phyloP scores from a whole-genome alignment of 2,113 vertebrate species.

The Phocoena sinus region DNA sequence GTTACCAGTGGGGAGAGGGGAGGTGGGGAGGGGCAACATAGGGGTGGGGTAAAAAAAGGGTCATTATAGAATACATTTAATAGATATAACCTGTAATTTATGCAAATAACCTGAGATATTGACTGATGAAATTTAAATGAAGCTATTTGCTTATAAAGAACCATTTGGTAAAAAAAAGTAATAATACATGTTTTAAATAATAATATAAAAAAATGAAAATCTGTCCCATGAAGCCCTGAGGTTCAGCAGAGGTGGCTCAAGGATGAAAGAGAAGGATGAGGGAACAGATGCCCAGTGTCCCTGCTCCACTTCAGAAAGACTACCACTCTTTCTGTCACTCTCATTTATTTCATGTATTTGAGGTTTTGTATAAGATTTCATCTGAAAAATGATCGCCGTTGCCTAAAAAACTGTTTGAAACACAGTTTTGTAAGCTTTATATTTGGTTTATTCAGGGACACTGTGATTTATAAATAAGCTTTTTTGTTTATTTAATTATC shows the following conservation, averaged over 20 bases:
- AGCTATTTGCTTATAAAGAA: conserved; percentile 35
- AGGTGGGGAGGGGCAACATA: neutral
- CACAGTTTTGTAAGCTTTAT: neutral
- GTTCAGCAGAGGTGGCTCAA: neutral
- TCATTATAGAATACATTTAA: neutral
- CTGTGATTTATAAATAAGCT: conserved; percentile 46
- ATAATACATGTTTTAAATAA: neutral
- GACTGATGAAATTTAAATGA: conserved; percentile 29
- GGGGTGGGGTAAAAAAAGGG: neutral
- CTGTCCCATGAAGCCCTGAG: neutral
- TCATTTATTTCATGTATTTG: neutral
- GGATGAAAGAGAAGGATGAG: neutral
- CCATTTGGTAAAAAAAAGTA: neutral
- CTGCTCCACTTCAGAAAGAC: neutral
- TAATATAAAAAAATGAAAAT: neutral
- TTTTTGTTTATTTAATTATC: conserved; percentile 58
- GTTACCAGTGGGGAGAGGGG: neutral
- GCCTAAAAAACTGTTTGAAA: neutral
- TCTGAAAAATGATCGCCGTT: neutral
- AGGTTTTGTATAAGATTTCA: neutral
- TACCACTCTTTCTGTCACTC: neutral
- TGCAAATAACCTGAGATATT: neutral
- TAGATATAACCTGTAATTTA: neutral
- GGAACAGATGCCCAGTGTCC: neutral
- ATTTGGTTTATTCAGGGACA: neutral